A percentile compares a stretch with the other conserved stretches of the same genome.
These are phyloP conservation scores for Dunckerocampus dactyliophorus DNA, from an alignment of 2,113 vertebrate species.

Conservation along the genomic window DNA sequence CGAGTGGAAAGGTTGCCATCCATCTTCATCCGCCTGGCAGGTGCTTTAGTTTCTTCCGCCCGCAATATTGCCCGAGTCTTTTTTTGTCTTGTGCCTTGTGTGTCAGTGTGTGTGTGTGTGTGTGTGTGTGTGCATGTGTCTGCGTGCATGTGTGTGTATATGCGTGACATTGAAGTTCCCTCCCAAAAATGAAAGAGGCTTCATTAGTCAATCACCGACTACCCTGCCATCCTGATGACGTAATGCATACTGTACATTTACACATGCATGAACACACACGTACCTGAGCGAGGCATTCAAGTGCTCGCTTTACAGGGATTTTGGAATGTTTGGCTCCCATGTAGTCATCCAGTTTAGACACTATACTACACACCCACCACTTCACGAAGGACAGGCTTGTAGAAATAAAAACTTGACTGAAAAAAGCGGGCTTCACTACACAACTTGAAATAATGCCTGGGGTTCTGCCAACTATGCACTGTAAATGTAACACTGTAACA, in stretches of 20 bases:
- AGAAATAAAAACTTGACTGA: no score
- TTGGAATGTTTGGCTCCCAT: no score
- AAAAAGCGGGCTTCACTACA: no score
- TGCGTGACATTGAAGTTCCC: constrained; percentile 48
- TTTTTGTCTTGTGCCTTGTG: constrained; percentile 32
- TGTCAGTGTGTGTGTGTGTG: constrained; percentile 16
- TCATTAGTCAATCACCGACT: constrained; percentile 56
- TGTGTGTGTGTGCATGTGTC: constrained; percentile 11
- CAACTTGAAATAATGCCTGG: no score
- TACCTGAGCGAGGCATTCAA: constrained; percentile 4
- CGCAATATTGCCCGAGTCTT: constrained; percentile 50
- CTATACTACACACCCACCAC: no score
- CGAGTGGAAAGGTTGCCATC: constrained; percentile 69
- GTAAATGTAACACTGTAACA: no score
- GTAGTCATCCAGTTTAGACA: no score
- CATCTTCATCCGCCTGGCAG: constrained; percentile 68
- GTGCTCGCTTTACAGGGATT: background rate
- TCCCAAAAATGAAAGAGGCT: constrained; percentile 41
- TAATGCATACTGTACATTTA: constrained; percentile 1
- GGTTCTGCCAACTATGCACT: no score
- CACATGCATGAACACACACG: background rate
- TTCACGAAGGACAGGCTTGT: no score
- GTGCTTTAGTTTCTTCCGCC: constrained; percentile 56
- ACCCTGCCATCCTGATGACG: constrained; percentile 12
- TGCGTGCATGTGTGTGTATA: background rate